A percentile compares a stretch with the other conserved stretches of the same genome.
phyloP scores from a whole-genome alignment of 1,140 invertebrate species.

The Trichoplusia ni region DNA sequence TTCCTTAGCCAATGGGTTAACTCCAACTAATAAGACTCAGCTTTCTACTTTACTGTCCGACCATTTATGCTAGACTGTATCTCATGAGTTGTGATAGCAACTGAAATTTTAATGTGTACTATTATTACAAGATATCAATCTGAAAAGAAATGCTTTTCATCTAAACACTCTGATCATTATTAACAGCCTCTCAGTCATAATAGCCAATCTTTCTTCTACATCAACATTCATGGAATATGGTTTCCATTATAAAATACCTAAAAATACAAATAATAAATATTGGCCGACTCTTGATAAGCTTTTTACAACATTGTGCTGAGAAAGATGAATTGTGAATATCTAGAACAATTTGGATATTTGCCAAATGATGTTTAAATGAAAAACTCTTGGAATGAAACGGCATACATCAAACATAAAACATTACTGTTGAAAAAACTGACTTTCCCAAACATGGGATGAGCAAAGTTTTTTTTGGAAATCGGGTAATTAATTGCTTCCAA shows the following conservation, averaged over 20 bases:
- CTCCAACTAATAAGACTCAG: too few species aligned
- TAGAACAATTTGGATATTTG: conserved; percentile 11
- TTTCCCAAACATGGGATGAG: not conserved
- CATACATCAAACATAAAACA: conserved; percentile 5
- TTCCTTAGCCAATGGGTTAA: too few species aligned
- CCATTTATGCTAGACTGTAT: too few species aligned
- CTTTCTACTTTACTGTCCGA: too few species aligned
- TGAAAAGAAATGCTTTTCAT: too few species aligned
- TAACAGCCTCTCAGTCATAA: too few species aligned
- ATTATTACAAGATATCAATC: too few species aligned
- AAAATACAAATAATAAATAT: not conserved
- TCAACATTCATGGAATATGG: too few species aligned
- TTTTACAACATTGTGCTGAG: conserved; percentile 16
- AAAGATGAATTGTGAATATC: conserved; percentile 21
- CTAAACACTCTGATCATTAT: too few species aligned
- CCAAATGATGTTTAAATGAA: conserved; percentile 27
- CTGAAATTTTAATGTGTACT: too few species aligned
- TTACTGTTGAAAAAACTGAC: not conserved
- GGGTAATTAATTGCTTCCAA: not conserved
- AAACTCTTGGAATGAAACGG: conserved; percentile 9
- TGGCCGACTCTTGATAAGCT: conserved; percentile 2
- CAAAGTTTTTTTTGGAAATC: not conserved
- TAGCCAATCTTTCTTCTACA: too few species aligned
- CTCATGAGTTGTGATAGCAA: too few species aligned
- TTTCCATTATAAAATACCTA: not conserved